phyloP scores from a whole-genome alignment of 1,140 invertebrate species.

The Zophobas morio region DNA sequence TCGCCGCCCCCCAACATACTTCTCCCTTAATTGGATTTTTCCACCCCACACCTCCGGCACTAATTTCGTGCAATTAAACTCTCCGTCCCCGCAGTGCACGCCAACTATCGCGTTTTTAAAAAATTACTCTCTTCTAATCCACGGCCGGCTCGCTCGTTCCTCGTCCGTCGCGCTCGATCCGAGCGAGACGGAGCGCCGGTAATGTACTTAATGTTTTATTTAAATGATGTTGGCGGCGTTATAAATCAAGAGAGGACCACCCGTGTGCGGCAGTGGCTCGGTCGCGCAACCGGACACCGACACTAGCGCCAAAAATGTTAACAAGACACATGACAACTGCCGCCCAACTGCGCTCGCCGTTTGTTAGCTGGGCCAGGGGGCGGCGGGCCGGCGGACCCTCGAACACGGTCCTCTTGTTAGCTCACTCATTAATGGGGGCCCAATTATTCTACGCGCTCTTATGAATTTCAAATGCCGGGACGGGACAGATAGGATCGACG shows the following conservation, averaged over 20 bases:
- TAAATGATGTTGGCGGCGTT: conserved; percentile 64
- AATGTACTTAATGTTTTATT: conserved; percentile 62
- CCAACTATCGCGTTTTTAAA: conserved; percentile 22
- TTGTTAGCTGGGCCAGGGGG: conserved; percentile 42
- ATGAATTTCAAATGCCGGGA: conserved; percentile 28
- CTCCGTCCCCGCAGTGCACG: conserved; percentile 16
- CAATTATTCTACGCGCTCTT: conserved; percentile 42
- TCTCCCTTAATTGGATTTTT: conserved; percentile 27
- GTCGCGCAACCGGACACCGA: conserved; percentile 62
- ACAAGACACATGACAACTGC: conserved; percentile 67
- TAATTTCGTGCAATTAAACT: conserved; percentile 31
- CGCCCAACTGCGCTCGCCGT: conserved; percentile 52
- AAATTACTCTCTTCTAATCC: conserved; percentile 39
- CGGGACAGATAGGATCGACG: conserved; percentile 28
- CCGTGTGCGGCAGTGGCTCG: conserved; percentile 59
- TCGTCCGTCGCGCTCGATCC: background rate
- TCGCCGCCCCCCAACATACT: background rate
- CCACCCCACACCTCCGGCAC: background rate
- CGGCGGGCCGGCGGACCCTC: conserved; percentile 30
- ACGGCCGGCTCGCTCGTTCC: background rate
- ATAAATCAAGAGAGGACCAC: conserved; percentile 66
- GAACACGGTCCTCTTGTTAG: conserved; percentile 16
- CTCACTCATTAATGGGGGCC: conserved; percentile 41
- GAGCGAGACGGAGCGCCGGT: conserved; percentile 29
- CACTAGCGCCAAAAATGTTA: conserved; percentile 68